Evolutionary conservation across 2,888 invertebrate species (phyloP).

Genomic region (Pharmacophagus antenor): DNA sequence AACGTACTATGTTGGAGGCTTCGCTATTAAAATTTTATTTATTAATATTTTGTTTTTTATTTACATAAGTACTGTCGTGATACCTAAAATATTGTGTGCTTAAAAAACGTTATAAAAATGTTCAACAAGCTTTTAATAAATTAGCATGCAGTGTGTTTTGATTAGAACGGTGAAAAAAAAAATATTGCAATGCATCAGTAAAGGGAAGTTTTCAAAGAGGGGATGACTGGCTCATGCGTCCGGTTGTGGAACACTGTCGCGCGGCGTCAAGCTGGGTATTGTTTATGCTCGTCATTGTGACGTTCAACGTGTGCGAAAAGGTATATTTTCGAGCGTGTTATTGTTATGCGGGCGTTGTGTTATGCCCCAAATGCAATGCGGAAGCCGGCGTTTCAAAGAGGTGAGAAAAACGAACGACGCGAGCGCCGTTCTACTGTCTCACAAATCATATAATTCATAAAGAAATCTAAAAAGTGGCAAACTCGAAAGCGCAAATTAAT

Average conservation of each 20-base stretch:
- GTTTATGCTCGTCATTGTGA: slow-evolving; percentile 39
- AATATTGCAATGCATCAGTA: background rate
- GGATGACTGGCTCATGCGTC: background rate
- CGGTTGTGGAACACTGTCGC: slow-evolving; percentile 6
- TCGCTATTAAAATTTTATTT: too few relatives aligned
- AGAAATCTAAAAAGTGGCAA: slow-evolving; percentile 11
- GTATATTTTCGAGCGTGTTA: slow-evolving; percentile 38
- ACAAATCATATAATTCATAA: slow-evolving; percentile 35
- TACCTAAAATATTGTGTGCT: background rate
- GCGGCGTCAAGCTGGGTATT: slow-evolving; percentile 37
- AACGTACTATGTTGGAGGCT: too few relatives aligned
- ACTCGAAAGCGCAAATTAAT: slow-evolving; percentile 8
- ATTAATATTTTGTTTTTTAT: too few relatives aligned
- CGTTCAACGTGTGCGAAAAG: slow-evolving; percentile 38
- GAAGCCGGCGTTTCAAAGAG: slow-evolving; percentile 38
- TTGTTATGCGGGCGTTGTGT: slow-evolving; percentile 34
- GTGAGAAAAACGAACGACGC: slow-evolving; percentile 40
- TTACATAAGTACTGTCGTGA: background rate
- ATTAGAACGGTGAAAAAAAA: background rate
- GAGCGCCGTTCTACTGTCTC: slow-evolving; percentile 36
- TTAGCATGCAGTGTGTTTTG: background rate
- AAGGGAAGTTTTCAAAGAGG: background rate
- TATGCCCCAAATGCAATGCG: slow-evolving; percentile 39
- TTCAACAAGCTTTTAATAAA: background rate
- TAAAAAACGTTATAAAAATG: background rate